phyloP scores from a whole-genome alignment of 2,797 vertebrate species.

The Steatocranus sp. region DNA sequence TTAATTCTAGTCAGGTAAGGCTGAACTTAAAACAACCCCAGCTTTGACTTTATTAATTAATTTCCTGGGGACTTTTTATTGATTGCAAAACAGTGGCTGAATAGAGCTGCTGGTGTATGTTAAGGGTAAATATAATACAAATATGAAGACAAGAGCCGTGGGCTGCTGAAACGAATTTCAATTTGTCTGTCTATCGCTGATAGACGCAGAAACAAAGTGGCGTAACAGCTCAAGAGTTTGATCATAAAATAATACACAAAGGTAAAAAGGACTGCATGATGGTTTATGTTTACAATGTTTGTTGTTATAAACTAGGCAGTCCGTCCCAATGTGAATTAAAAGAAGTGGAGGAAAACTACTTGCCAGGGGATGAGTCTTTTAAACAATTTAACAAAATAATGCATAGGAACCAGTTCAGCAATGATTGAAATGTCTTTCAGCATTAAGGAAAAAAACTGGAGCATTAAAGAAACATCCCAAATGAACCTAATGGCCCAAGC shows the following conservation, averaged over 20 bases:
- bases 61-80: conserved; percentile 63
- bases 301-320: neutral
- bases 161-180: conserved; percentile 32
- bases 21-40: conserved; percentile 54
- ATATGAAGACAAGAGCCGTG: conserved; percentile 16
- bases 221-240: neutral
- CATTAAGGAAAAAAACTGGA: neutral
- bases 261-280: neutral
- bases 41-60: conserved; percentile 70
- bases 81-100: conserved; percentile 42
- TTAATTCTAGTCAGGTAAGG: conserved; percentile 66
- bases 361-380: neutral
- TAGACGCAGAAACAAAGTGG: neutral
- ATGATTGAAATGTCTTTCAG: neutral
- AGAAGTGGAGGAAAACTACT: neutral
- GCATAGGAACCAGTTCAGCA: neutral
- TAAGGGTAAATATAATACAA: conserved; percentile 24
- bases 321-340: neutral
- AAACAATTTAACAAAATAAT: neutral
- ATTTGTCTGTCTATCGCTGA: neutral
- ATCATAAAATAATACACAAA: neutral
- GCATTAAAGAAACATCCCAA: neutral
- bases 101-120: neutral
- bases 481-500: neutral
- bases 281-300: neutral